Percentiles rank a stretch among this genome's conserved stretches.
phyloP scores from a whole-genome alignment of 2,888 invertebrate species.

The Opisthograptis luteolata region DNA sequence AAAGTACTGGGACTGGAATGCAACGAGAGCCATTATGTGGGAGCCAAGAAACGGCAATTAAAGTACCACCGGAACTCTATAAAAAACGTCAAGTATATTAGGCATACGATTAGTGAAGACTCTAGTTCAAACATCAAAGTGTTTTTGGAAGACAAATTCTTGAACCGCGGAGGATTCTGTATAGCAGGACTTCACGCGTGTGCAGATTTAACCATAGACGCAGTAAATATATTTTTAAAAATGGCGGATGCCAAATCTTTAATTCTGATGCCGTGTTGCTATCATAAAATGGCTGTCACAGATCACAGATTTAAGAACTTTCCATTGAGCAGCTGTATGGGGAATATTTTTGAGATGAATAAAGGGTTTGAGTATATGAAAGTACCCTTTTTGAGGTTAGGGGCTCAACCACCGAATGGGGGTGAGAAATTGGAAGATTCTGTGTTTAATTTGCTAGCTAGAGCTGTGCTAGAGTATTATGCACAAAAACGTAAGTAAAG shows the following conservation, averaged over 20 bases:
- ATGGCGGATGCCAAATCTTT: slow-evolving; percentile 82
- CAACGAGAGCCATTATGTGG: slow-evolving; percentile 79
- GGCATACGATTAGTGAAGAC: slow-evolving; percentile 81
- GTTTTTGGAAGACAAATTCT: slow-evolving; percentile 67
- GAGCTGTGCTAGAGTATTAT: slow-evolving; percentile 87
- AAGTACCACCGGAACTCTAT: slow-evolving; percentile 80
- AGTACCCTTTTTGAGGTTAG: slow-evolving; percentile 88
- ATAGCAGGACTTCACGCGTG: slow-evolving; percentile 89
- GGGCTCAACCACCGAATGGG: slow-evolving; percentile 87
- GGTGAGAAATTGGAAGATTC: slow-evolving; percentile 78
- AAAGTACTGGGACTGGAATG: slow-evolving; percentile 88
- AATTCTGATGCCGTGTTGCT: slow-evolving; percentile 91
- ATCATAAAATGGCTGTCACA: slow-evolving; percentile 85
- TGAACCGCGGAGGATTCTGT: slow-evolving; percentile 58
- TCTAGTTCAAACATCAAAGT: slow-evolving; percentile 73
- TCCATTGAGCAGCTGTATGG: slow-evolving; percentile 85
- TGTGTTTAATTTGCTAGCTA: slow-evolving; percentile 80
- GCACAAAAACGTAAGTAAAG: slow-evolving; percentile 82
- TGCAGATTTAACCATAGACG: slow-evolving; percentile 89
- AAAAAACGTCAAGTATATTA: slow-evolving; percentile 82
- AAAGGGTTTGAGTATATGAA: slow-evolving; percentile 75
- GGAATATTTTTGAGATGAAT: slow-evolving; percentile 53
- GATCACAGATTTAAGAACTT: slow-evolving; percentile 84
- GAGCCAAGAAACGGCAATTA: slow-evolving; percentile 84
- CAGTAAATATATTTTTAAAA: slow-evolving; percentile 86